Base-by-base conservation (phyloP, 2,797 vertebrate genomes). In the Melopsittacus undulatus region DNA sequence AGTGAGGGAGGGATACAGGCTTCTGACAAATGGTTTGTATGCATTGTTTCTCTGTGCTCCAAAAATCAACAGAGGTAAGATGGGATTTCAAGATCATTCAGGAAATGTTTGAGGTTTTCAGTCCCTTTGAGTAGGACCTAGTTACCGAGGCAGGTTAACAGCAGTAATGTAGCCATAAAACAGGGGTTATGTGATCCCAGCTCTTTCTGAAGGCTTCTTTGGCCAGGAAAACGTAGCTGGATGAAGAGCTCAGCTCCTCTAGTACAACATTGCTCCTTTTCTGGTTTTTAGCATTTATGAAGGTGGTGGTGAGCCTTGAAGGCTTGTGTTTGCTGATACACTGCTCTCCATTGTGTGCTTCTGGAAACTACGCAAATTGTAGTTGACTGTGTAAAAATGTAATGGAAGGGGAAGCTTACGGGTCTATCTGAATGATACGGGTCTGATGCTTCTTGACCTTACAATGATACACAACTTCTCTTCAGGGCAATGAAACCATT, bases 381-480 rank as follows among this genome's bases (percentile, higher is more conserved):
- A 64, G 49, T 9, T 63, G 56, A 36, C 74, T 8, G 49, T 40
- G 22, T 29, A 27, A n/a, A 69, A 57, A 15, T 22, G 6, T 24
- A 57, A 74, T 3, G 19, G n/a, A 46, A 36, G 8, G 18, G 38
- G 68, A 74, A 57, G 18, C 38, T 40, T 54, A 12, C 43, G 69
- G 62, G 43, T 21, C 27, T 83, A n/a, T n/a, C n/a, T n/a, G n/a
- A n/a, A n/a, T n/a, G n/a, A n/a, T 54, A 12, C 43, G 69, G 62
- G 43, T 21, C 27, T 83, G 2, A 11, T 62, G 30, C 61, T 45
- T 22, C 49, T 3, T 0, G 0, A 14, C 42, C 66, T 56, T 40
- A 48, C 32, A 59, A 4, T 4, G 34, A 23, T 32, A 40, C 5
- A n/a, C 16, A 9, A 13, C 15, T 67, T 81, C 22, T 16, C 67